Evolutionary conservation across 2,113 vertebrate genomes (phyloP), one percentile per base, ranked within the genome.

Genomic region (Microtus oregoni): DNA sequence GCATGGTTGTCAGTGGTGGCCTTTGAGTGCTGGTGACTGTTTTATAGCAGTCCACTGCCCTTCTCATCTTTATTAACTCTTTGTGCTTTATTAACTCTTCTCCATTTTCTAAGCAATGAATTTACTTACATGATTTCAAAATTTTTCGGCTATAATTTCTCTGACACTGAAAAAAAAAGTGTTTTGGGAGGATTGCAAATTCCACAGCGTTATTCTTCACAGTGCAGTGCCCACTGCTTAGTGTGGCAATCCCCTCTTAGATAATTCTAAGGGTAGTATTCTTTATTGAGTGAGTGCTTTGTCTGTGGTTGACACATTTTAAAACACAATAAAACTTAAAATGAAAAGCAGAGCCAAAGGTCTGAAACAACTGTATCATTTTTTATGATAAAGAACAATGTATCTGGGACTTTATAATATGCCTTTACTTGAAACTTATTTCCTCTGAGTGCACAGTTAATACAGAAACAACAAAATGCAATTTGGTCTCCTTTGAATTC

Each of bases 251-350:
- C 86, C 65, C n/a, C 65, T 87, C 50, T 72, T 67, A 63, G 85
- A 94, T 78, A 94, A 93, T 94, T 94, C 44, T 76, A 86, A 90
- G 79, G 90, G 88, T 47, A 90, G 88, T 90, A 55, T 58, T 90
- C 61, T 88, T 88, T 90, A 88, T 90, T 77, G 81, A 95, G 41
- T 92, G 65, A 97, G 82, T 88, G 68, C 83, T 96, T 96, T 95
- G 89, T 91, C 87, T 3, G 11, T 17, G 32, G 72, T 35, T 89
- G 38, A 44, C 87, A 86, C 73, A 86, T 91, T 70, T 78, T 75
- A 83, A 94, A 89, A 68, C 61, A 77, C 38, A 87, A 92, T 90
- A 76, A 78, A 82, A 92, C 50, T 91, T 86, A 87, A 86, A 91
- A 58, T 67, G 22, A 95, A 87, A 90, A 72, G 77, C n/a, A 91